Evolutionary conservation across 2,797 vertebrate genomes (phyloP).

Genomic region (Dermochelys coriacea): DNA sequence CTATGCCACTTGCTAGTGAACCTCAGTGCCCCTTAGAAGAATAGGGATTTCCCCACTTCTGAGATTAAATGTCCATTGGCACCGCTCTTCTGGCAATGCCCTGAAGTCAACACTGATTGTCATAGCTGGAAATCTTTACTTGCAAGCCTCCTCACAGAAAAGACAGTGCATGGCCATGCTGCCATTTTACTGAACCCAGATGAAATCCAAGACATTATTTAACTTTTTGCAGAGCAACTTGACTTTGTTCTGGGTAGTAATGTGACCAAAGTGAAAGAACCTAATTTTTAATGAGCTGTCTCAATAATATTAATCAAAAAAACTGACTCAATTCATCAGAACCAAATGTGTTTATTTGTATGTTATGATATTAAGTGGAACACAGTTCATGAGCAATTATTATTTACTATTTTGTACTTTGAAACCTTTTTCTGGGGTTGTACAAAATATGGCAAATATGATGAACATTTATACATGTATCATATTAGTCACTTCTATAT

Average conservation of each 20-base stretch:
- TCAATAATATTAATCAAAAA: constrained; percentile 71
- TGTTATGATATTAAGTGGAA: constrained; percentile 45
- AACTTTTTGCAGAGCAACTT: constrained; percentile 1
- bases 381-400: constrained; percentile 25
- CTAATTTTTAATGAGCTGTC: constrained; percentile 70
- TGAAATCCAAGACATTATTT: constrained; percentile 61
- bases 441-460: not conserved
- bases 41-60: not conserved
- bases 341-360: constrained; percentile 64
- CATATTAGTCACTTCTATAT: not conserved
- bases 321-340: constrained; percentile 53
- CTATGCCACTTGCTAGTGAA: not conserved
- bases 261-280: constrained; percentile 47
- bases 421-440: not conserved
- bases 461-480: not conserved
- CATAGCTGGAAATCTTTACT: not conserved
- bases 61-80: not conserved
- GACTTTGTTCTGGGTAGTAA: constrained; percentile 66
- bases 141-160: constrained; percentile 9
- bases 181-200: constrained; percentile 54
- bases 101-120: not conserved
- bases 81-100: not conserved
- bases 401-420: not conserved
- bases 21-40: not conserved
- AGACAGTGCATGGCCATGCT: constrained; percentile 15